A percentile compares a stretch with the other conserved stretches of the same genome.
These are phyloP conservation scores for Perca fluviatilis DNA, from an alignment of 2,113 vertebrate species.

Conservation along the genomic window DNA sequence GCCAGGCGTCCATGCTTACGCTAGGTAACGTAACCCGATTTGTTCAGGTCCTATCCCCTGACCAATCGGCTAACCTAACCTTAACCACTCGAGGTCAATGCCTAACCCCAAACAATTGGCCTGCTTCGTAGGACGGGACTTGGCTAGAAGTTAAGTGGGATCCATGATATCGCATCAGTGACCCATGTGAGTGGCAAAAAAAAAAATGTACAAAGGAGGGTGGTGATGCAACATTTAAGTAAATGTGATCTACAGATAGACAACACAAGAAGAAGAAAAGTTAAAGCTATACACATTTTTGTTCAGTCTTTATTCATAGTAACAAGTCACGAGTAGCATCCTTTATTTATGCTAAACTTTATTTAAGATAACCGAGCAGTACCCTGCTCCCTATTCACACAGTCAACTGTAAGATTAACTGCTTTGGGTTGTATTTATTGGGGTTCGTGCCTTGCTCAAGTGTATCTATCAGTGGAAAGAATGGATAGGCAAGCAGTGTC, in stretches of 20 bases:
- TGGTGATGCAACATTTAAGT: background rate
- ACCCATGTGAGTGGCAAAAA: background rate
- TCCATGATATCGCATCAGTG: background rate
- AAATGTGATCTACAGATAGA: background rate
- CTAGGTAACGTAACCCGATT: too few relatives aligned
- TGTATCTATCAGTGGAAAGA: background rate
- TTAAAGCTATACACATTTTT: background rate
- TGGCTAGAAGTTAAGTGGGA: too few relatives aligned
- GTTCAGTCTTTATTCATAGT: background rate
- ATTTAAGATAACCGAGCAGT: background rate
- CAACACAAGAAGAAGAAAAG: background rate
- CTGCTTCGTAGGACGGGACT: too few relatives aligned
- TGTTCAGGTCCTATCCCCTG: too few relatives aligned
- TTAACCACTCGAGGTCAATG: too few relatives aligned
- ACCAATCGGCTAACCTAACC: too few relatives aligned
- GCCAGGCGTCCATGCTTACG: too few relatives aligned
- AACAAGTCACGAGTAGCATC: background rate
- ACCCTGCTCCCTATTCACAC: background rate
- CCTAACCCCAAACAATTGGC: too few relatives aligned
- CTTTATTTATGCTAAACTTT: background rate
- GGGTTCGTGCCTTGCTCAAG: background rate
- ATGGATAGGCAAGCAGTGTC: background rate
- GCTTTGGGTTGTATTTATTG: background rate
- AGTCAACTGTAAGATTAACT: background rate
- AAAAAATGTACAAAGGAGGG: background rate